Percentiles rank a stretch among this genome's conserved stretches.
Evolutionary conservation across 2,113 vertebrate genomes (phyloP).

Genomic region (Australoheros scitulus): DNA sequence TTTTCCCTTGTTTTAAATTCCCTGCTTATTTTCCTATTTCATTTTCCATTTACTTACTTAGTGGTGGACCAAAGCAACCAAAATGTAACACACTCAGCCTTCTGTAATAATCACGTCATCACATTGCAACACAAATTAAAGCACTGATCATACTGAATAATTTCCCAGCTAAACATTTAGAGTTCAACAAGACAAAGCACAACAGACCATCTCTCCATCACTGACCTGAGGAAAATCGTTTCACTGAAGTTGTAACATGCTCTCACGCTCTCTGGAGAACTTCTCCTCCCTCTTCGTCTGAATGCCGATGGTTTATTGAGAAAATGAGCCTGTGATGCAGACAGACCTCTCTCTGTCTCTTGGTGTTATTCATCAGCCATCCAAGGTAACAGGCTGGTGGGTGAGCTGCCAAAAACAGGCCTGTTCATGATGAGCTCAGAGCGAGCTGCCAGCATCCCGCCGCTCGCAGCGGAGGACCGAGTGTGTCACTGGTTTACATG

Average conservation of each 20-base stretch:
- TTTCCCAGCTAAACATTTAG: not conserved
- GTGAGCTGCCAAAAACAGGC: conserved; percentile 39
- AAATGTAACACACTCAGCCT: not conserved
- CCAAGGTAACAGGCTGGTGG: conserved; percentile 46
- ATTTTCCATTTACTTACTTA: not conserved
- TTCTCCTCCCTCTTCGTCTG: not conserved
- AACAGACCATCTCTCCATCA: conserved; percentile 11
- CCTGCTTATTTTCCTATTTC: too few species aligned
- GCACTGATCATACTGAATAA: not conserved
- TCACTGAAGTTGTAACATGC: not conserved
- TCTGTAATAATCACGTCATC: not conserved
- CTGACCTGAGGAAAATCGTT: conserved; percentile 46
- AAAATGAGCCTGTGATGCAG: conserved; percentile 10
- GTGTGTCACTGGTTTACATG: conserved; percentile 35
- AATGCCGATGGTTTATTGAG: not conserved
- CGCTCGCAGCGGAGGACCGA: not conserved
- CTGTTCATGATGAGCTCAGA: conserved; percentile 16
- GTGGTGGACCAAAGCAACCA: not conserved
- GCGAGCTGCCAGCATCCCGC: conserved; percentile 36
- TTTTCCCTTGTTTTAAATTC: not conserved
- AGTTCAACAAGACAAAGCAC: not conserved
- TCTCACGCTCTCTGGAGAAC: not conserved
- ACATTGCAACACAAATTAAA: not conserved
- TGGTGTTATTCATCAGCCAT: not conserved
- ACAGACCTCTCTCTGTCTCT: conserved; percentile 32